phyloP scores from a whole-genome alignment of 2,797 vertebrate species.

The Bradypodion ventrale region DNA sequence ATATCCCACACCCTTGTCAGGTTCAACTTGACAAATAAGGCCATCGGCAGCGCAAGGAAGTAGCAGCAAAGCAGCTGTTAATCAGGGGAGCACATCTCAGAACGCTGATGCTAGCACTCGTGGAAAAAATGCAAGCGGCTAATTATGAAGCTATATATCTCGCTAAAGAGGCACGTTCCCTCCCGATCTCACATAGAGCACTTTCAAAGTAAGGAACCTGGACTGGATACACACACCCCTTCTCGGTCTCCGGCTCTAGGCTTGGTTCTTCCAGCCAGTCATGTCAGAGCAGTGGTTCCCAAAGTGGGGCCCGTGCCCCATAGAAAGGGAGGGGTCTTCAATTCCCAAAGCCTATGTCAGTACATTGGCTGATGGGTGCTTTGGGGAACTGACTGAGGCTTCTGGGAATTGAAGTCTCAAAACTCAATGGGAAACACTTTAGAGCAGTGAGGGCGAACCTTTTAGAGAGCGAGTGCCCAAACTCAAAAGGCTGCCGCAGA shows the following conservation, averaged over 20 bases:
- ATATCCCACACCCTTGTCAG: slow-evolving; percentile 79
- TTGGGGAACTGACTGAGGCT: too few relatives aligned
- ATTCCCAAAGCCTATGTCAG: too few relatives aligned
- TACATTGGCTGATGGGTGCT: too few relatives aligned
- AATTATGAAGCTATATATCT: slow-evolving; percentile 86
- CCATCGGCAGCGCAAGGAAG: slow-evolving; percentile 79
- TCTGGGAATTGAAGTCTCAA: too few relatives aligned
- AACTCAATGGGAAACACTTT: too few relatives aligned
- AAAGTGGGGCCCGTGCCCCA: too few relatives aligned
- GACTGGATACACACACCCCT: slow-evolving; percentile 33
- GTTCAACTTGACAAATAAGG: slow-evolving; percentile 80
- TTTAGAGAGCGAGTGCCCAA: too few relatives aligned
- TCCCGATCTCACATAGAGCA: slow-evolving; percentile 57
- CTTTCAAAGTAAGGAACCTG: slow-evolving; percentile 40
- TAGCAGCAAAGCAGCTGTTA: slow-evolving; percentile 85
- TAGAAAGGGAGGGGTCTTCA: too few relatives aligned
- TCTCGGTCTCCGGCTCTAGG: neutral
- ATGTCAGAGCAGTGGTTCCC: too few relatives aligned
- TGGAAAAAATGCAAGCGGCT: slow-evolving; percentile 81
- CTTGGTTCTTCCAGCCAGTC: neutral
- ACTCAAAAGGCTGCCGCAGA: too few relatives aligned
- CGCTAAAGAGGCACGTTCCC: slow-evolving; percentile 75
- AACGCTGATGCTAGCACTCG: slow-evolving; percentile 85
- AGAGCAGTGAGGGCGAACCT: too few relatives aligned
- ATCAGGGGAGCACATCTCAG: slow-evolving; percentile 80